phyloP scores from a whole-genome alignment of 2,797 vertebrate genomes.

The Emydoidea blandingii region DNA sequence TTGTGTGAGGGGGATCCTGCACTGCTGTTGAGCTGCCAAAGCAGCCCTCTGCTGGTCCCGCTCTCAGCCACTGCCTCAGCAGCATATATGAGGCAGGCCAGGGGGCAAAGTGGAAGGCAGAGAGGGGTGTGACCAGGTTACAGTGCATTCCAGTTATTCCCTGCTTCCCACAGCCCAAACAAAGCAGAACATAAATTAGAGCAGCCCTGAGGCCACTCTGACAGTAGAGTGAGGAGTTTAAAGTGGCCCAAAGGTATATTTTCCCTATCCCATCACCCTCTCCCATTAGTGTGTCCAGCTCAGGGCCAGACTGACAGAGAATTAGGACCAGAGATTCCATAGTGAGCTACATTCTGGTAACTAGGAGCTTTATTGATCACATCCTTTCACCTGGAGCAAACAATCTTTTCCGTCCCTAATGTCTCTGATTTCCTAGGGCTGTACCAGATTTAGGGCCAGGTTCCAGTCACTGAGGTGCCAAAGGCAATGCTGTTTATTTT shows the following conservation, averaged over 20 bases:
- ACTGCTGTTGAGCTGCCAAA: not conserved
- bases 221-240: not conserved
- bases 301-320: not conserved
- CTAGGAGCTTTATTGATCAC: not conserved
- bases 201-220: not conserved
- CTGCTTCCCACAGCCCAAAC: not conserved
- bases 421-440: not conserved
- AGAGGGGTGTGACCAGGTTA: not conserved
- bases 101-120: not conserved
- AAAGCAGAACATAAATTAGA: not conserved
- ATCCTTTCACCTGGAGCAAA: not conserved
- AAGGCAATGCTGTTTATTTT: not conserved
- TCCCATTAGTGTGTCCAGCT: not conserved
- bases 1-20: not conserved
- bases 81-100: not conserved
- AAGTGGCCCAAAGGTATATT: not conserved
- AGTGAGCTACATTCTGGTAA: not conserved
- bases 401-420: not conserved
- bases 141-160: not conserved
- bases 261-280: not conserved
- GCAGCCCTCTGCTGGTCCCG: not conserved
- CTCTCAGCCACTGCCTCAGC: not conserved
- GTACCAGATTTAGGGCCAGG: not conserved
- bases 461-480: not conserved
- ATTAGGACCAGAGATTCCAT: not conserved